Evolutionary conservation across 2,888 invertebrate genomes (phyloP).

Genomic region (Drosophila eohydei): DNA sequence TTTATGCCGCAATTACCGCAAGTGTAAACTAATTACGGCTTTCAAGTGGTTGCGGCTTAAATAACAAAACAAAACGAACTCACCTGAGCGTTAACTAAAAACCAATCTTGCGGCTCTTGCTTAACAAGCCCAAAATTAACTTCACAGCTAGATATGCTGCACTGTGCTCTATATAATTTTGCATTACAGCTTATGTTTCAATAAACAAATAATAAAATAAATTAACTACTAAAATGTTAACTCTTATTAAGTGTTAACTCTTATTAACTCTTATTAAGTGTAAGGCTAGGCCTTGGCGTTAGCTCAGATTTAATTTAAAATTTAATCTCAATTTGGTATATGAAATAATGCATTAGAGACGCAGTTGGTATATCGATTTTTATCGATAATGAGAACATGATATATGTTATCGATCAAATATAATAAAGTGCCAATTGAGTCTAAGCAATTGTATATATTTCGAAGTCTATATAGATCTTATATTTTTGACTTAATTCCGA

Average conservation of each 20-base stretch:
- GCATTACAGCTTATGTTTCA: neutral
- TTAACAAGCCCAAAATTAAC: conserved; percentile 11
- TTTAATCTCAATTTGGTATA: too few species aligned
- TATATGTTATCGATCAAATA: too few species aligned
- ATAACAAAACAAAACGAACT: conserved; percentile 48
- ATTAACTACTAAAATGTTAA: neutral
- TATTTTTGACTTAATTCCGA: too few species aligned
- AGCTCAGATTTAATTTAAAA: too few species aligned
- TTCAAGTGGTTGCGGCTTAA: conserved; percentile 59
- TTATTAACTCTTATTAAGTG: neutral
- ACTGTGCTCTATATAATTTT: conserved; percentile 18
- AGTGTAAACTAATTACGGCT: conserved; percentile 81
- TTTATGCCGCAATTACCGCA: conserved; percentile 81
- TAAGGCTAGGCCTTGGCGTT: neutral
- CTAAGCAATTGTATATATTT: too few species aligned
- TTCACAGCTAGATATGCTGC: neutral
- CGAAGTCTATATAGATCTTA: too few species aligned
- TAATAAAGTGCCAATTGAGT: too few species aligned
- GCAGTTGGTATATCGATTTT: too few species aligned
- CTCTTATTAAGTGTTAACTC: neutral
- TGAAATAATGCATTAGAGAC: too few species aligned
- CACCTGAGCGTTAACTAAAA: conserved; percentile 52
- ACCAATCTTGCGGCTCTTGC: conserved; percentile 33
- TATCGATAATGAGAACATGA: too few species aligned
- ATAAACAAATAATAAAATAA: neutral